Evolutionary conservation across 2,113 vertebrate species (phyloP).

Genomic region (Pseudorhombus dupliciocellatus): DNA sequence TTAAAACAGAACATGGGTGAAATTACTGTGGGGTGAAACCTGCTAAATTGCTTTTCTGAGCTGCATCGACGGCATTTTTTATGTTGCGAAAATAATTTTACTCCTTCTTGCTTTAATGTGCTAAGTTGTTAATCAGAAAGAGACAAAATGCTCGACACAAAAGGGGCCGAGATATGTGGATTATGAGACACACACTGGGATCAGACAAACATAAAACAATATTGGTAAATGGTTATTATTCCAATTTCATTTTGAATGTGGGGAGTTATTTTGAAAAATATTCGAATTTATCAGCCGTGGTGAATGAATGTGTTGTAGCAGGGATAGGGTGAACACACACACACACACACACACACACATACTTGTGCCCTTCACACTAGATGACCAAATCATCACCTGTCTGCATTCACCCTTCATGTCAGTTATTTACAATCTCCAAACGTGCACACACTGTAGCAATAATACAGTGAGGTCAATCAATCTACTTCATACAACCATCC

Average conservation of each 20-base stretch:
- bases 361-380: slow-evolving; percentile 51
- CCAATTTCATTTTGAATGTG: slow-evolving; percentile 63
- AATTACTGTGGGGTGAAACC: slow-evolving; percentile 81
- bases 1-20: slow-evolving; percentile 81
- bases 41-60: slow-evolving; percentile 82
- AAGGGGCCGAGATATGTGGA: slow-evolving; percentile 65
- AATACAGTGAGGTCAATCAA: too few species aligned
- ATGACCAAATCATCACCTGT: slow-evolving; percentile 55
- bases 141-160: slow-evolving; percentile 69
- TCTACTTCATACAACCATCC: neutral
- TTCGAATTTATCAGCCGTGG: slow-evolving; percentile 16
- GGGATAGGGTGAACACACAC: neutral
- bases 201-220: slow-evolving; percentile 79
- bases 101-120: slow-evolving; percentile 78
- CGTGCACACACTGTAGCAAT: slow-evolving; percentile 4
- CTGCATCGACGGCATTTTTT: slow-evolving; percentile 76
- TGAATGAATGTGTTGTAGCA: slow-evolving; percentile 8
- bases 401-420: slow-evolving; percentile 33
- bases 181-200: slow-evolving; percentile 76
- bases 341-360: neutral
- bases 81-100: slow-evolving; percentile 78
- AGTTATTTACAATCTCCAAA: slow-evolving; percentile 42
- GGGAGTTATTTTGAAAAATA: slow-evolving; percentile 34
- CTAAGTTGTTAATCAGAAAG: slow-evolving; percentile 79
- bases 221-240: slow-evolving; percentile 76